Evolutionary conservation across 2,888 invertebrate species (phyloP), one percentile per base, ranked within the genome.

Genomic region (Scaptomyza caliginosa): DNA sequence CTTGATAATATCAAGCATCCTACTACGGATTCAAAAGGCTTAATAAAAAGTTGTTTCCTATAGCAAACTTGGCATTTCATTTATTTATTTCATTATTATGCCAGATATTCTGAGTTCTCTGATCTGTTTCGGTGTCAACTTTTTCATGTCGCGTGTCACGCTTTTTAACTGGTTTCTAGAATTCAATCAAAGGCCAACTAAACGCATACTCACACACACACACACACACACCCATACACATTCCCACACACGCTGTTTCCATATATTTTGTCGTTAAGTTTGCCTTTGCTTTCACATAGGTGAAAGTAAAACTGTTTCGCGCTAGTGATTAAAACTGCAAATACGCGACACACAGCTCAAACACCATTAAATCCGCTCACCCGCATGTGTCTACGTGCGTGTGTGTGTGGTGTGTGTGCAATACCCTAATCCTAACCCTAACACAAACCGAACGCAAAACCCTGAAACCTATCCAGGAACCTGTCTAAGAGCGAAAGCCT

Each of bases 241-340:
- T 1, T 16, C 16, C 2, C 3, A 30, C n/a, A 32, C 2, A 4
- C n/a, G 13, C 30, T 13, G 2, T 32, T 32, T 32, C n/a, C n/a
- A 3, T 30, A 3, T 28, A n/a, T n/a, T n/a, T 30, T 8, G 2
- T 30, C n/a, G 21, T 21, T 21, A 4, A 3, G 21, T 21, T 21
- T n/a, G n/a, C 21, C n/a, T 2, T n/a, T n/a, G 0, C n/a, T 3
- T 7, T 7, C 3, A 28, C 62, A 79, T 69, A 59, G 69, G 70
- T 63, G 72, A 51, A 75, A 69, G 66, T 63, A 60, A 65, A 55
- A 50, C 59, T 68, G 19, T 19, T 45, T 49, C 52, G 57, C 56
- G 55, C 48, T 42, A 19, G 48, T 69, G 79, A 82, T 79, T 78
- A 82, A 79, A 77, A 59, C 59, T 59, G 59, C 17, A 62, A 62